phyloP scores from a whole-genome alignment of 2,113 vertebrate species.

The Herpetotheres cachinnans region DNA sequence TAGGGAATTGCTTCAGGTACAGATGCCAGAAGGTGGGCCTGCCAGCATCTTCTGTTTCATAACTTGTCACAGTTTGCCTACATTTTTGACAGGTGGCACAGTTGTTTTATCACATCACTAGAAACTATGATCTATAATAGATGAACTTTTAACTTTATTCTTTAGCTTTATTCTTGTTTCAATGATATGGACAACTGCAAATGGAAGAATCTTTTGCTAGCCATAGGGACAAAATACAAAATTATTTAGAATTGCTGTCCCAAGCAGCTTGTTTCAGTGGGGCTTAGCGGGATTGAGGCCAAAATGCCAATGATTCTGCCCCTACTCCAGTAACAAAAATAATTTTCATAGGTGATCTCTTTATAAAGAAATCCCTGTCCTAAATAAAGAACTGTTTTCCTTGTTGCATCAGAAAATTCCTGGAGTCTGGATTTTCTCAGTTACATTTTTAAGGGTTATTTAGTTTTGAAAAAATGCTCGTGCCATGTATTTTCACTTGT shows the following conservation, averaged over 20 bases:
- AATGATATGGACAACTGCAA: not conserved
- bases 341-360: not conserved
- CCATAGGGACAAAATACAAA: not conserved
- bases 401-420: not conserved
- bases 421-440: not conserved
- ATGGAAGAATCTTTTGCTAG: not conserved
- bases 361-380: not conserved
- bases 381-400: not conserved
- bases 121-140: not conserved
- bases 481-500: not conserved
- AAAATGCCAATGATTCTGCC: not conserved
- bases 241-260: not conserved
- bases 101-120: not conserved
- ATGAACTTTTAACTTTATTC: not conserved
- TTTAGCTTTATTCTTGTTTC: not conserved
- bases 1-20: not conserved
- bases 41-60: not conserved
- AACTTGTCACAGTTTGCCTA: not conserved
- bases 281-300: not conserved
- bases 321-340: not conserved
- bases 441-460: not conserved
- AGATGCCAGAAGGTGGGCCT: not conserved
- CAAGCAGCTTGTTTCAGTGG: not conserved
- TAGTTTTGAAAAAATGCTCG: not conserved
- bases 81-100: not conserved